Base-by-base conservation (phyloP, 2,113 vertebrate species). In the Spea multiplicata region DNA sequence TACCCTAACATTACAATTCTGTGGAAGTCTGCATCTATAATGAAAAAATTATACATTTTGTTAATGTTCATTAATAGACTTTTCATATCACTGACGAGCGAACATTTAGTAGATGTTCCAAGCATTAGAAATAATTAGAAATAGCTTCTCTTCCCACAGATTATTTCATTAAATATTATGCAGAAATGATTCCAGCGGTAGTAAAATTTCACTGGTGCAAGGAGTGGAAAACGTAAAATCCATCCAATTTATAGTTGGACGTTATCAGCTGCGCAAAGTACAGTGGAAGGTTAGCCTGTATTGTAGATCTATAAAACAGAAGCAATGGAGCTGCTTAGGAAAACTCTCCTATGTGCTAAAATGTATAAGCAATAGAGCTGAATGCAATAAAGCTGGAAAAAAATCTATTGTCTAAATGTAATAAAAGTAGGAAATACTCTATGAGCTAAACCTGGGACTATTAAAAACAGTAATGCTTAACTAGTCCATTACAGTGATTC, bases 51-150 rank as follows among this genome's bases (percentile, higher is more conserved):
- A 59, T 55, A 73, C 46, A 73, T 73, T 46, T 61, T n/a, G 53
- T 45, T 73, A 45, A 17, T 13, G 53, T 14, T 45, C 50, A 73
- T 73, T 59, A 46, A 73, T 59, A 59, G 71, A 52, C 8, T 61
- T 5, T 61, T 61, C 53, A 47, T 61, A 59, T 73, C 71, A 61
- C 53, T 57, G 71, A 49, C 48, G 46, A 45, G 12, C 61, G 44
- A 12, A 30, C 71, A 16, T 49, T 61, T 73, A 73, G 50, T 44
- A 73, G 16, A 57, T 53, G 17, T 57, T 57, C 16, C 30, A 72
- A 9, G 61, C 55, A 61, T 59, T 59, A 73, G 71, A 73, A 73
- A 73, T 73, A 73, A 73, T 73, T 73, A 72, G 52, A 71, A n/a
- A 55, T 16, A 5, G 7, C 69, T 55, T 72, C 50, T 49, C 70